Percentiles rank a stretch among this genome's conserved stretches.
phyloP scores from a whole-genome alignment of 92 coral and sea anemone genomes.

The Meandrina meandrites region DNA sequence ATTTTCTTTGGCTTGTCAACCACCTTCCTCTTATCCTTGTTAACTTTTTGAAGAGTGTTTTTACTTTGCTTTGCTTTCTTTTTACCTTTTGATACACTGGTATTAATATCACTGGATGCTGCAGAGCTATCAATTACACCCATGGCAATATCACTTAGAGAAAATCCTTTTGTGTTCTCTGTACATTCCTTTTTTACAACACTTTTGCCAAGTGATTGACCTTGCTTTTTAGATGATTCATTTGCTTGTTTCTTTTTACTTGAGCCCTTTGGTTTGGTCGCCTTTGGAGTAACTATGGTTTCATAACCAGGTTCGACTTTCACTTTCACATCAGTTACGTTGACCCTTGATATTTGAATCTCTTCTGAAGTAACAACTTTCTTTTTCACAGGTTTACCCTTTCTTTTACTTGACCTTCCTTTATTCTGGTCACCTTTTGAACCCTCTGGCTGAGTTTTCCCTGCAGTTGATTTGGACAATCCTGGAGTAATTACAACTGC shows the following conservation, averaged over 20 bases:
- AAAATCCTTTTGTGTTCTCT: slow-evolving; percentile 10
- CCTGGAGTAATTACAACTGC: slow-evolving; percentile 1
- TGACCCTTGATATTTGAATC: background rate
- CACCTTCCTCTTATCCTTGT: slow-evolving; percentile 34
- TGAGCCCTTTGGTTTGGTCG: slow-evolving; percentile 13
- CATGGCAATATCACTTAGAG: slow-evolving; percentile 11
- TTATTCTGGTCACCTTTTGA: background rate
- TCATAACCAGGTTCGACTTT: slow-evolving; percentile 12
- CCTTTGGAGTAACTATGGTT: background rate
- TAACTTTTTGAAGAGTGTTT: slow-evolving; percentile 6
- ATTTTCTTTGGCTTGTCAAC: slow-evolving; percentile 71
- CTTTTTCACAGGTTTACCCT: slow-evolving; percentile 35
- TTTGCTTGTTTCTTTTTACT: slow-evolving; percentile 15
- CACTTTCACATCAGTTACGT: background rate
- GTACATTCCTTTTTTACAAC: slow-evolving; percentile 3
- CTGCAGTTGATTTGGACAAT: background rate
- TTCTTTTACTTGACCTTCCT: slow-evolving; percentile 5
- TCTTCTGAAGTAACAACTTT: background rate
- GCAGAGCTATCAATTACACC: background rate
- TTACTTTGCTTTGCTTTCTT: slow-evolving; percentile 21
- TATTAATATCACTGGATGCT: background rate
- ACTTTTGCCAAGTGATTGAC: background rate
- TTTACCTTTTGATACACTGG: slow-evolving; percentile 6
- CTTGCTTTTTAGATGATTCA: background rate
- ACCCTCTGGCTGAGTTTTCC: background rate